These are phyloP conservation scores for Dendrolimus kikuchii DNA, from an alignment of 1,140 invertebrate species.

Conservation along the genomic window DNA sequence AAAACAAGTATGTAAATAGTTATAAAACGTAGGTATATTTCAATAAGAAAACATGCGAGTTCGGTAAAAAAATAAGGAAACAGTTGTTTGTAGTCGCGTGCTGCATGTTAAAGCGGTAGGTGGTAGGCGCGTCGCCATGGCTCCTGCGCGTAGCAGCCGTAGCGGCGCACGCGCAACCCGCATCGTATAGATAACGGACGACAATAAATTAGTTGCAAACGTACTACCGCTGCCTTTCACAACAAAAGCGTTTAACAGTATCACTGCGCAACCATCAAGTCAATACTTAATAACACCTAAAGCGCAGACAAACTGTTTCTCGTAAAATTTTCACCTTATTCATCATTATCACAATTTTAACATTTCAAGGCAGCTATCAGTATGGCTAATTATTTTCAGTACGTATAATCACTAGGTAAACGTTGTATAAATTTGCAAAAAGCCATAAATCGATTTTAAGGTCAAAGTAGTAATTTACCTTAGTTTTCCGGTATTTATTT, in stretches of 20 bases:
- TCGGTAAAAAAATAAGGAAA: conserved; percentile 14
- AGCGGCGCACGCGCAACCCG: conserved; percentile 42
- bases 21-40: background rate
- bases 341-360: conserved; percentile 24
- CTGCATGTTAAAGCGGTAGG: conserved; percentile 37
- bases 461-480: no score
- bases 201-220: conserved; percentile 51
- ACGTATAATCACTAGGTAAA: no score
- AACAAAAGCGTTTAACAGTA: conserved; percentile 23
- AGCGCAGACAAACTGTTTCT: no score
- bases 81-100: conserved; percentile 41
- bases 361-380: conserved; percentile 1
- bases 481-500: no score
- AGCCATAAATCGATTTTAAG: no score
- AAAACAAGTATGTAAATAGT: no score
- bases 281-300: no score
- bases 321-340: conserved; percentile 53
- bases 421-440: no score
- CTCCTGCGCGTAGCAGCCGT: conserved; percentile 31
- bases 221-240: conserved; percentile 46
- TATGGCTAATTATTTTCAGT: conserved; percentile 1
- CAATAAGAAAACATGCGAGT: background rate
- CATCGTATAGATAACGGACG: conserved; percentile 53
- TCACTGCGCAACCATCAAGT: no score
- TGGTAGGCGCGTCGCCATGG: conserved; percentile 26